Evolutionary conservation across 2,113 vertebrate species (phyloP).

Genomic region (Oryzias woworae): DNA sequence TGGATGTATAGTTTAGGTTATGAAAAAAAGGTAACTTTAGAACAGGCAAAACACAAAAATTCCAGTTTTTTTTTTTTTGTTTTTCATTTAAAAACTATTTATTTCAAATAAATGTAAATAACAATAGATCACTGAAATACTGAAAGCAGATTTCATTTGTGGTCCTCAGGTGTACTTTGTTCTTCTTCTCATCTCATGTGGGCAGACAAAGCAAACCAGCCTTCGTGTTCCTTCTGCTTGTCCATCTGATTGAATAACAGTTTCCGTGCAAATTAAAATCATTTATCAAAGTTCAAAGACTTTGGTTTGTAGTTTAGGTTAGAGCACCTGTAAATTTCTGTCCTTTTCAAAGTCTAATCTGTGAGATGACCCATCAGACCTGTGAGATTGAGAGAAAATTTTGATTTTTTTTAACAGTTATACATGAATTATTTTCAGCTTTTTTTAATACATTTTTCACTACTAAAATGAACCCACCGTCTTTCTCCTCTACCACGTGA

Average conservation of each 20-base stretch:
- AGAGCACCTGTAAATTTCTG: conserved; percentile 40
- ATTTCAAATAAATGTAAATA: conserved; percentile 27
- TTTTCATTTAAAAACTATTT: conserved; percentile 38
- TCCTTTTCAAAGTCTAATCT: conserved; percentile 25
- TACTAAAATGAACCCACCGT: conserved; percentile 63
- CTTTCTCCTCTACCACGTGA: conserved; percentile 50
- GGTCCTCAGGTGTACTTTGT: neutral
- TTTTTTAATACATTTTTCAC: no score
- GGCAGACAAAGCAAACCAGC: conserved; percentile 87
- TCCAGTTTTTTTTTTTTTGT: no score
- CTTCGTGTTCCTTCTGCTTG: conserved; percentile 76
- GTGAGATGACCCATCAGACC: conserved; percentile 43
- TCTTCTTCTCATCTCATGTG: conserved; percentile 71
- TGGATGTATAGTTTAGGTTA: no score
- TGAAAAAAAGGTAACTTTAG: no score
- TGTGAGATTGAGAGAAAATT: conserved; percentile 31
- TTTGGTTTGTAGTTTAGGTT: neutral
- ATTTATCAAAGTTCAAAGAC: neutral
- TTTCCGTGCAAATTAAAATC: neutral
- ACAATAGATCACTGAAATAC: neutral
- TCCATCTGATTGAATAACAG: conserved; percentile 72
- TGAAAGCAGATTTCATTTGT: neutral
- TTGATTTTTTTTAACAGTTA: no score
- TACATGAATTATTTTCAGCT: no score
- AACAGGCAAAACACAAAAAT: no score